Evolutionary conservation across 2,888 invertebrate genomes (phyloP).

Genomic region (Tetranychus truncatus): DNA sequence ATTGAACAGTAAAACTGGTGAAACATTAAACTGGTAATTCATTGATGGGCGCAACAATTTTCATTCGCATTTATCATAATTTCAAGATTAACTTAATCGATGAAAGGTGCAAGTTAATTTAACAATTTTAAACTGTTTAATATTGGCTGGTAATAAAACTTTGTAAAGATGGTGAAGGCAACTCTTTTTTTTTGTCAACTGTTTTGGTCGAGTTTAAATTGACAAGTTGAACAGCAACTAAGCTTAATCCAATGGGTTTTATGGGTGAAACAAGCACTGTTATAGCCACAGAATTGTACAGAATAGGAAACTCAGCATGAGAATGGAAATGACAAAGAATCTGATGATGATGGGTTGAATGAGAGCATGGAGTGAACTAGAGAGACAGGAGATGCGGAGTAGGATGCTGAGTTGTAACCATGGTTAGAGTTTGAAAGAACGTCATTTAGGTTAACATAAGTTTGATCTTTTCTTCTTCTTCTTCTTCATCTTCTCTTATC

Average conservation of each 20-base stretch:
- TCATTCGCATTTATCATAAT: no score
- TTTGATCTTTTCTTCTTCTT: no score
- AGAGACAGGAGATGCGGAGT: background rate
- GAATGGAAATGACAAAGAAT: background rate
- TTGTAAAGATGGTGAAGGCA: background rate
- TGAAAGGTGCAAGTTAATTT: no score
- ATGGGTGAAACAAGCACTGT: background rate
- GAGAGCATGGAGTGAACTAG: background rate
- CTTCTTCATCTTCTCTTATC: no score
- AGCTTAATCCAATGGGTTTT: background rate
- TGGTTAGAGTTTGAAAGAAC: background rate
- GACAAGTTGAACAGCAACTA: background rate
- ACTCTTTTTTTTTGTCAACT: background rate
- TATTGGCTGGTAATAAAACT: no score
- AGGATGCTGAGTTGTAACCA: background rate
- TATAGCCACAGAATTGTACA: background rate
- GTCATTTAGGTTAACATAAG: no score
- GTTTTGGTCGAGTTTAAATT: background rate
- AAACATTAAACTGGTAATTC: no score
- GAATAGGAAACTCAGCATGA: background rate
- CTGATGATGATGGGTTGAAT: background rate
- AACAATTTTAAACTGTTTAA: no score
- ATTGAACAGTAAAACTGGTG: no score
- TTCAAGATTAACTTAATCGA: no score
- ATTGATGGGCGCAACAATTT: no score